Percentiles rank a stretch among this genome's conserved stretches.
Conservation (phyloP, 2,797 vertebrate genomes). For the Setipinna tenuifilis region DNA sequence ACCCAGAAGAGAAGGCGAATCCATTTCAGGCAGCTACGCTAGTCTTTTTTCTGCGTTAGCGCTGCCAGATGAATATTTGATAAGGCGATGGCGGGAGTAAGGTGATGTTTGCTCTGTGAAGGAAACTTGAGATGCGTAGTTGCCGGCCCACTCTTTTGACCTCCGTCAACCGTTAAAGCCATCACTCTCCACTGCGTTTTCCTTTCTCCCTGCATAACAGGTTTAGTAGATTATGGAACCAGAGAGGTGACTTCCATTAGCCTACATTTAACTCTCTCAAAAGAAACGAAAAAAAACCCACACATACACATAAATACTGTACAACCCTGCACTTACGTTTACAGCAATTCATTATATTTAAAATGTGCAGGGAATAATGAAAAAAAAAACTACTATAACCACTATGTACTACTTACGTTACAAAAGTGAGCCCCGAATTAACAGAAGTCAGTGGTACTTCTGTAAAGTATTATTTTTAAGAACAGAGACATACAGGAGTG, state of each 20-base stretch:
- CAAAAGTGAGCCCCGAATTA: background rate
- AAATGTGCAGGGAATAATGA: background rate
- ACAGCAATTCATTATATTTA: background rate
- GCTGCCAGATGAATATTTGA: constrained; percentile 56
- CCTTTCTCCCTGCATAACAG: constrained; percentile 61
- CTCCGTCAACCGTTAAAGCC: constrained; percentile 63
- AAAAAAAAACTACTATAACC: background rate
- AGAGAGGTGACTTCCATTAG: constrained; percentile 50
- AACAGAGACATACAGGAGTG: no score
- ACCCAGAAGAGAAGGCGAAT: constrained; percentile 49
- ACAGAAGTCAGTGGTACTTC: no score
- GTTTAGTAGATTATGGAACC: constrained; percentile 20
- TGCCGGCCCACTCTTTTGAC: constrained; percentile 55
- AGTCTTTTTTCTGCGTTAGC: constrained; percentile 40
- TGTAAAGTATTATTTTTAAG: no score
- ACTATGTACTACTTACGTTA: background rate
- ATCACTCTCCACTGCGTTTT: constrained; percentile 62
- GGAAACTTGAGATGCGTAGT: constrained; percentile 64
- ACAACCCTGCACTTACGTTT: background rate
- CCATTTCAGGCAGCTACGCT: constrained; percentile 45
- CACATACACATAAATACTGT: no score
- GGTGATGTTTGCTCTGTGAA: constrained; percentile 54
- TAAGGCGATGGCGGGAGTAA: constrained; percentile 59
- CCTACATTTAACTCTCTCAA: background rate
- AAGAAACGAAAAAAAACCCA: background rate